Evolutionary conservation across 2,113 vertebrate species (phyloP).

Genomic region (Aptenodytes forsteri): DNA sequence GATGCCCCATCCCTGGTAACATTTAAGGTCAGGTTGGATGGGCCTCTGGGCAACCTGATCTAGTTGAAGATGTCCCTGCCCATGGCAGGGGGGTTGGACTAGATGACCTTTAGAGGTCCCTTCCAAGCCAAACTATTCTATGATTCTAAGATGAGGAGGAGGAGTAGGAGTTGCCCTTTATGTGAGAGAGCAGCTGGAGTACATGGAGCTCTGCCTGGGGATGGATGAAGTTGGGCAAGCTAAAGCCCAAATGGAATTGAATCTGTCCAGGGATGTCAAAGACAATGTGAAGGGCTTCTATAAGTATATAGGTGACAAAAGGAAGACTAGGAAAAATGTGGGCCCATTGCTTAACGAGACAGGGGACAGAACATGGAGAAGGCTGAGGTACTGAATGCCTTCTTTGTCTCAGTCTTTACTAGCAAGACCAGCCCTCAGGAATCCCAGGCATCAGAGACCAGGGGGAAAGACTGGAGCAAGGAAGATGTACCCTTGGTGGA

Average conservation of each 20-base stretch:
- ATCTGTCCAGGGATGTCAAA: not conserved
- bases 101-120: too few species aligned
- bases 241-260: not conserved
- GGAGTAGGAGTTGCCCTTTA: not conserved
- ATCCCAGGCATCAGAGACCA: not conserved
- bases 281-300: not conserved
- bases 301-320: not conserved
- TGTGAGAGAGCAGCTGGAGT: not conserved
- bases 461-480: not conserved
- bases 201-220: not conserved
- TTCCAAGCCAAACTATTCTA: too few species aligned
- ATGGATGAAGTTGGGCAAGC: not conserved
- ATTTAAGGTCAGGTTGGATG: too few species aligned
- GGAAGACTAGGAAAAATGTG: not conserved
- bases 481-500: not conserved
- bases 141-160: too few species aligned
- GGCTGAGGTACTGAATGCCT: not conserved
- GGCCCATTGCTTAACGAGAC: not conserved
- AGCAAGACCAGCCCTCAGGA: not conserved
- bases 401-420: not conserved
- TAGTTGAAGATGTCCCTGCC: too few species aligned
- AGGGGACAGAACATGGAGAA: not conserved
- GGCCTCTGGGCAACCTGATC: too few species aligned
- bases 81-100: too few species aligned
- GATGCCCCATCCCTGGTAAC: too few species aligned